Evolutionary conservation across 2,888 invertebrate genomes (phyloP), one percentile per base, ranked within the genome.

Genomic region (Xestia rhomboidea): DNA sequence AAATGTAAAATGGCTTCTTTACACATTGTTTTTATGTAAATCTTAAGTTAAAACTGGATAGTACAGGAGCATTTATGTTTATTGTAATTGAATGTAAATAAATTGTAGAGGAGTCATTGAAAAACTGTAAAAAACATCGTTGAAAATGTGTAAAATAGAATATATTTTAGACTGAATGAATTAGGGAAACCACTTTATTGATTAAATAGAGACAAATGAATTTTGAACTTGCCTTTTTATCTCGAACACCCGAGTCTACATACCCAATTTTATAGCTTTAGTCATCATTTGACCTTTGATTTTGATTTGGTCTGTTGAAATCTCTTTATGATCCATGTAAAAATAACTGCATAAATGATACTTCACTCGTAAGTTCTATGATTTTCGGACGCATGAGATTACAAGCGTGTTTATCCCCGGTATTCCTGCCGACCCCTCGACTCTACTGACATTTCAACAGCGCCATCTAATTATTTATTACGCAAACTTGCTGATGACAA

Each of bases 111-210:
- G 11, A 81, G 49, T 84, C 27, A 69, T 68, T n/a, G 7, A 46
- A 34, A 24, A 41, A 68, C n/a, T 46, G 77, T 57, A 68, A 78
- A 68, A 66, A 69, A 41, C n/a, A 18, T 38, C 15, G 4, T 54
- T 30, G 27, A 30, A 24, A 76, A 76, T 6, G 4, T 66, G 38
- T 69, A 57, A 68, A 68, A 57, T 77, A 68, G 64, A 44, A 57
- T 64, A 8, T 41, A 64, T 63, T 63, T 79, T 74, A 75, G 82
- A 82, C 63, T 68, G 85, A 82, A 82, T 82, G 63, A 68, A 85
- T 75, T 85, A 67, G 69, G 15, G 75, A 72, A 41, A 82, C 54
- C 60, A 84, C 60, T 57, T 66, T 60, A 82, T 62, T 79, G 71
- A 70, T 67, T 70, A 81, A 81, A 84, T 79, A 67, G 69, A 62